Base-by-base conservation (phyloP, 2,797 vertebrate species). In the Ambastaia sidthimunki region DNA sequence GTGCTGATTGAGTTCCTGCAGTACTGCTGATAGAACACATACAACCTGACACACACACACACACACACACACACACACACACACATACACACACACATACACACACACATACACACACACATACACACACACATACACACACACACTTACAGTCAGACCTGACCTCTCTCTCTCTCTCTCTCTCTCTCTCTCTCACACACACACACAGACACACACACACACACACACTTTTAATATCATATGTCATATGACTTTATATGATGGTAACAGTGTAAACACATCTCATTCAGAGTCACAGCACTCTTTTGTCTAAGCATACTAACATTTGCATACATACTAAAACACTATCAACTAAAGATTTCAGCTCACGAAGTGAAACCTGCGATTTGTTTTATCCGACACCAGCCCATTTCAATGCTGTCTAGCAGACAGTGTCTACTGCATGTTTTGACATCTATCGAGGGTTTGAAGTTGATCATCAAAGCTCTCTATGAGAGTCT, bases 381-480 rank as follows among this genome's bases (percentile, higher is more conserved):
- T 19, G 50, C 52, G 28, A n/a, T n/a, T n/a, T n/a, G n/a, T n/a
- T n/a, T n/a, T n/a, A n/a, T n/a, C n/a, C n/a, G n/a, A n/a, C n/a
- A n/a, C n/a, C n/a, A n/a, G n/a, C n/a, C n/a, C n/a, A n/a, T n/a
- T n/a, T n/a, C n/a, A n/a, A n/a, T n/a, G n/a, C n/a, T n/a, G n/a
- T n/a, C n/a, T n/a, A n/a, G n/a, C n/a, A n/a, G n/a, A n/a, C n/a
- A n/a, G n/a, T 75, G 52, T 60, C 48, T 60, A 11, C 9, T 23
- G 25, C 28, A 34, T 48, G 75, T 47, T 48, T 52, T 12, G 15
- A 59, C 68, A 71, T 50, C 16, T 15, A 12, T 9, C 41, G 10
- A 71, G 23, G 4, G 55, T 78, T 21, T 65, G 48, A 44, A 47
- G 7, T 92, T 72, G 34, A 68, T 55, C 19, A 47, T 34, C 16